A percentile compares a stretch with the other conserved stretches of the same genome.
phyloP scores from a whole-genome alignment of 2,888 invertebrate species.

The Tineola bisselliella region DNA sequence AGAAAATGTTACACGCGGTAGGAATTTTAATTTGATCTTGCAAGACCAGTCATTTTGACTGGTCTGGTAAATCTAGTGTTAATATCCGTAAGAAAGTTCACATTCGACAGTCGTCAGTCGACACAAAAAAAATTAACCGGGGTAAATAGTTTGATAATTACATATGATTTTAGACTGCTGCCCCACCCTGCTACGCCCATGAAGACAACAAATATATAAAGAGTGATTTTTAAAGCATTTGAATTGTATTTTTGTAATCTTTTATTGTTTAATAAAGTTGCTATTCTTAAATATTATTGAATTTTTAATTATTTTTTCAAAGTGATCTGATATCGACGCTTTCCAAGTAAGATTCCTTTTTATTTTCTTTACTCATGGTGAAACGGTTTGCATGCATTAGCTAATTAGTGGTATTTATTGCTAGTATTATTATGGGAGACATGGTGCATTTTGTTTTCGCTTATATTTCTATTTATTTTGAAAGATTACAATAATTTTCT shows the following conservation, averaged over 20 bases:
- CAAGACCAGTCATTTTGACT: too few species aligned
- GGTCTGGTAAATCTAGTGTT: too few species aligned
- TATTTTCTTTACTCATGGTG: not conserved
- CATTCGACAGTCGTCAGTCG: too few species aligned
- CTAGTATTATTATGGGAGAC: conserved; percentile 48
- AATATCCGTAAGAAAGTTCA: too few species aligned
- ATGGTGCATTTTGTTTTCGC: conserved; percentile 63
- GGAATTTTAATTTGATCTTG: too few species aligned
- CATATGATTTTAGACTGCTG: too few species aligned
- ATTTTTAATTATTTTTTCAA: not conserved
- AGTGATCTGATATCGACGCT: not conserved
- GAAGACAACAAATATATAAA: not conserved
- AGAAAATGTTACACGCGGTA: too few species aligned
- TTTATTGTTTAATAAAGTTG: conserved; percentile 67
- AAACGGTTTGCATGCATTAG: not conserved
- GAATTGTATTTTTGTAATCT: conserved; percentile 67
- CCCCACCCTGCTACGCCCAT: too few species aligned
- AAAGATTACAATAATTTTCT: conserved; percentile 40
- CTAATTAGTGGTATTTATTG: not conserved
- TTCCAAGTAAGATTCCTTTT: not conserved
- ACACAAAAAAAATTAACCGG: too few species aligned
- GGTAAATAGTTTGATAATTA: too few species aligned
- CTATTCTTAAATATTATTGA: conserved; percentile 38
- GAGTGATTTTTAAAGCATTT: conserved; percentile 37
- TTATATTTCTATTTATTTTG: conserved; percentile 30